Evolutionary conservation across 2,888 invertebrate genomes (phyloP), one percentile per base, ranked within the genome.

Genomic region (Sinopyrophorus schimmeli): DNA sequence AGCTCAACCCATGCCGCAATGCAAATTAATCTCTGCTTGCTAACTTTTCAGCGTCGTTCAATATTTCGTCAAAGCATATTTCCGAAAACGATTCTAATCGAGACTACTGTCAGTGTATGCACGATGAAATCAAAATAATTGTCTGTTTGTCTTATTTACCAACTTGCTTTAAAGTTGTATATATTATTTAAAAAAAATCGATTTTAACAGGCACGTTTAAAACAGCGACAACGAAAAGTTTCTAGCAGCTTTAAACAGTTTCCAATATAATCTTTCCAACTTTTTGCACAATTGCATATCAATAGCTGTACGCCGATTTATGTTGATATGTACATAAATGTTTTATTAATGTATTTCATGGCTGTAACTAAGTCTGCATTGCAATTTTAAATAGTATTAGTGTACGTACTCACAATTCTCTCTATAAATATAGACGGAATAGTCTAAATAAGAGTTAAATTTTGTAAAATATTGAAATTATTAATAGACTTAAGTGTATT

Each of bases 311-410:
- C 42, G 37, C 48, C 35, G 35, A 42, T 31, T 48, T 48, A 35
- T 34, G 47, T 52, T 47, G 38, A 50, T 35, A 35, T 56, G 54
- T 56, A 56, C 38, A 56, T 56, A 56, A 48, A 49, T 54, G 54
- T 55, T 56, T 54, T 54, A 54, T 48, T 50, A 55, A 50, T 57
- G 51, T 55, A 52, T 49, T 49, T 54, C 55, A 52, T 58, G 58
- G 58, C 58, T 58, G 55, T 58, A 55, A 54, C 55, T 53, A 55
- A 55, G 54, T 58, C 55, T 55, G 47, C 47, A 54, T 43, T 51
- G 47, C 47, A 44, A 44, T 44, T 51, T 54, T 38, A 40, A 40
- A 42, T 41, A 37, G 40, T 32, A 40, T 40, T 50, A 46, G 46
- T 50, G 42, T 47, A 48, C 41, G 44, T 50, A 49, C 41, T 34